phyloP scores from a whole-genome alignment of 2,888 invertebrate genomes.

The Agonum fuliginosum region DNA sequence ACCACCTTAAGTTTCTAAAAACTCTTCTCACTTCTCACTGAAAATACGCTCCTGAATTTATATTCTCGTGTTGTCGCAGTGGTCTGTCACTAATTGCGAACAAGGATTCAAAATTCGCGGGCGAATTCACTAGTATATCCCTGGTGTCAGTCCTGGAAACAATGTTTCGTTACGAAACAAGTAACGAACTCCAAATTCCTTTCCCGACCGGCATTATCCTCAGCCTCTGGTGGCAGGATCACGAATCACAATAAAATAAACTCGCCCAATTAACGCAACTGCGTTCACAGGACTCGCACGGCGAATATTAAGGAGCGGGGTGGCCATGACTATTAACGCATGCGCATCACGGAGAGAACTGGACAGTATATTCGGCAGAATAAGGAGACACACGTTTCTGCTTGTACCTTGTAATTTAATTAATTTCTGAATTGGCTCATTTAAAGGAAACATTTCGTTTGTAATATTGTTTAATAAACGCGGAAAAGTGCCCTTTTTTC shows the following conservation, averaged over 20 bases:
- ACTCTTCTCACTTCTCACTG: neutral
- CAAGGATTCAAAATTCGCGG: slow-evolving; percentile 14
- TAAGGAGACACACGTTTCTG: neutral
- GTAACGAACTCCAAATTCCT: slow-evolving; percentile 46
- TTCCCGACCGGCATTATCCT: slow-evolving; percentile 17
- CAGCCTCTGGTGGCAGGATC: slow-evolving; percentile 35
- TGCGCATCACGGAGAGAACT: slow-evolving; percentile 23
- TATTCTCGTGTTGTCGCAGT: neutral
- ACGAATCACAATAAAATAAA: slow-evolving; percentile 58
- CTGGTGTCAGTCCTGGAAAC: neutral
- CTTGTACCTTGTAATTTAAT: slow-evolving; percentile 33
- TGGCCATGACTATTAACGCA: slow-evolving; percentile 44
- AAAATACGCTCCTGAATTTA: neutral
- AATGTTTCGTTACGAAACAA: slow-evolving; percentile 42
- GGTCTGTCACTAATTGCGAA: neutral
- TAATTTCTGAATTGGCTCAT: slow-evolving; percentile 39
- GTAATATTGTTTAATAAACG: neutral
- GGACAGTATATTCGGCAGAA: too few relatives aligned
- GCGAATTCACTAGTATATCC: neutral
- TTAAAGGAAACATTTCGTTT: slow-evolving; percentile 2
- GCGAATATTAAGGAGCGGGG: slow-evolving; percentile 47
- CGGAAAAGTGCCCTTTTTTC: neutral
- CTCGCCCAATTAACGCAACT: slow-evolving; percentile 58
- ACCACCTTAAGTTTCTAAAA: too few relatives aligned
- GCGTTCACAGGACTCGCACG: slow-evolving; percentile 24